Evolutionary conservation across 2,888 invertebrate species (phyloP).

Genomic region (Chironomus tentans): DNA sequence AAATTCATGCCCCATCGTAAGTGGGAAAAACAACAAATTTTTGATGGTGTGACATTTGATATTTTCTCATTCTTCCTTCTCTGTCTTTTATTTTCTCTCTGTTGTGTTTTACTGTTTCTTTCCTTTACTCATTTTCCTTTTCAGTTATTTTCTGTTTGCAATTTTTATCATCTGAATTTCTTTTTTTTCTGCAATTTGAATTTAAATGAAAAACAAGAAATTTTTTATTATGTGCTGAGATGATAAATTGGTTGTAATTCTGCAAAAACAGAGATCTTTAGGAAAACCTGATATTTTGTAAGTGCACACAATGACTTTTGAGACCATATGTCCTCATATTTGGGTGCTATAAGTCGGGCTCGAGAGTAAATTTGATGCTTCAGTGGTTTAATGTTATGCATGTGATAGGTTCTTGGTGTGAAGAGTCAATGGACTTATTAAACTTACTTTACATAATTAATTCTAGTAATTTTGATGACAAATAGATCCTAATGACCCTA

Average conservation of each 20-base stretch:
- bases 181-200: constrained; percentile 1
- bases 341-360: no score
- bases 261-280: neutral
- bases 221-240: neutral
- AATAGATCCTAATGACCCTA: no score
- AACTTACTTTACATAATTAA: no score
- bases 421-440: no score
- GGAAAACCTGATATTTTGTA: neutral
- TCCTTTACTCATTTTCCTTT: no score
- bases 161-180: neutral
- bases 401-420: no score
- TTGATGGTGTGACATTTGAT: neutral
- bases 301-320: neutral
- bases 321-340: no score
- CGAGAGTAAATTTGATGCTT: no score
- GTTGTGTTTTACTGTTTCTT: no score
- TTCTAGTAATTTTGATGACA: no score
- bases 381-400: no score
- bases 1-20: constrained; percentile 10
- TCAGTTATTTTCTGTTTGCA: neutral
- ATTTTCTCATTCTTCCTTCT: neutral
- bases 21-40: constrained; percentile 1
- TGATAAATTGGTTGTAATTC: neutral
- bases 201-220: neutral
- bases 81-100: neutral